Evolutionary conservation across 2,797 vertebrate genomes (phyloP).

Genomic region (Schizopygopsis pylzovi): DNA sequence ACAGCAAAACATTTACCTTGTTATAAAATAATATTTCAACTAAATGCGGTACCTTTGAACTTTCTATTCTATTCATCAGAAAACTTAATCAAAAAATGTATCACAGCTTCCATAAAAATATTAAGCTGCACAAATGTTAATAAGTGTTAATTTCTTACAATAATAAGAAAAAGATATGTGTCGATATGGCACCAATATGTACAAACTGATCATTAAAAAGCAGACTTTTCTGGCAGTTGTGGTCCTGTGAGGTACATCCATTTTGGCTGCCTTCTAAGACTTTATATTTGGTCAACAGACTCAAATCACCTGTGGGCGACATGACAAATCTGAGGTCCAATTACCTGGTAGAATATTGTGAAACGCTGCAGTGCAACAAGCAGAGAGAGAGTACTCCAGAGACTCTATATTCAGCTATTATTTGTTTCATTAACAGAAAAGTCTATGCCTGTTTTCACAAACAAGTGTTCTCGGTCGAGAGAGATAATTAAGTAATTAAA

Average conservation of each 20-base stretch:
- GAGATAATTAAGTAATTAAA: constrained; percentile 56
- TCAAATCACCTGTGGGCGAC: constrained; percentile 36
- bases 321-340: constrained; percentile 44
- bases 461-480: constrained; percentile 40
- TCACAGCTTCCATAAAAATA: background rate
- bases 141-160: background rate
- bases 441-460: constrained; percentile 28
- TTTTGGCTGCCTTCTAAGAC: background rate
- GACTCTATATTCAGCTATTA: constrained; percentile 34
- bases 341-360: constrained; percentile 28
- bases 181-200: background rate
- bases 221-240: background rate
- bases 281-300: constrained; percentile 24
- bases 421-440: constrained; percentile 24
- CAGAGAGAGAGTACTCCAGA: constrained; percentile 11
- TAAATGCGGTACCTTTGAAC: background rate
- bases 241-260: background rate
- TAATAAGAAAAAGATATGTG: background rate
- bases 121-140: background rate
- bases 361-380: constrained; percentile 33
- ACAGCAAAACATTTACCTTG: background rate
- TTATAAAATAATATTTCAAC: background rate
- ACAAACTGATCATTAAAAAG: background rate
- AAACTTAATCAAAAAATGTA: background rate
- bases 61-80: background rate